These are phyloP conservation scores for Druon quercuslanigerum DNA, from an alignment of 1,140 invertebrate species.

Conservation along the genomic window DNA sequence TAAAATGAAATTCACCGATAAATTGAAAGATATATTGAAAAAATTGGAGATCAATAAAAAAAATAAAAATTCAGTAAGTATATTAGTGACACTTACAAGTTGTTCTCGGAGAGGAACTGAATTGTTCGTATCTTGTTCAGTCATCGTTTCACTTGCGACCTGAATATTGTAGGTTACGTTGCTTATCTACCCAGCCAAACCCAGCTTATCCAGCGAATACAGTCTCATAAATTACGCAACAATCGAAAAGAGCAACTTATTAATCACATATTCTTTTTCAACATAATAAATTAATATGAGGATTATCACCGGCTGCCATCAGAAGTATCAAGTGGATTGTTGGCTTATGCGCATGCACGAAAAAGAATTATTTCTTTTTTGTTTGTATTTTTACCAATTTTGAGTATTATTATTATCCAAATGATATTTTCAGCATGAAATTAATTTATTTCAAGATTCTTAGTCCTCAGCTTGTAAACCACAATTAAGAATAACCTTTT, in stretches of 20 bases:
- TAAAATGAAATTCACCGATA: neutral
- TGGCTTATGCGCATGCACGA: too few species aligned
- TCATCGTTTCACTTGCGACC: constrained; percentile 47
- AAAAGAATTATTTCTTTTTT: too few species aligned
- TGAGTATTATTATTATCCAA: too few species aligned
- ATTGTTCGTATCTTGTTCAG: constrained; percentile 56
- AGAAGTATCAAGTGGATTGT: too few species aligned
- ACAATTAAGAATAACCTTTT: too few species aligned
- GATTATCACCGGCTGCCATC: too few species aligned
- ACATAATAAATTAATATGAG: neutral
- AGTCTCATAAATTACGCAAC: neutral
- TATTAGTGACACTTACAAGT: constrained; percentile 57
- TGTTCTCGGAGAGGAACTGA: constrained; percentile 55
- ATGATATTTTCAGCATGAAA: too few species aligned
- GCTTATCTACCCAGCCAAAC: neutral
- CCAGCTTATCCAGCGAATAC: neutral
- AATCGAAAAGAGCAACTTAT: neutral
- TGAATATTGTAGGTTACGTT: constrained; percentile 2
- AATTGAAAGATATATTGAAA: neutral
- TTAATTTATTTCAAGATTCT: too few species aligned
- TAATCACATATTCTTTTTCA: constrained; percentile 9
- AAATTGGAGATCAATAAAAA: neutral
- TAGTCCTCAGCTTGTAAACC: too few species aligned
- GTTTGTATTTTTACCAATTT: too few species aligned
- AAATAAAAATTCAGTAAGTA: constrained; percentile 27